Evolutionary conservation across 2,113 vertebrate genomes (phyloP), one percentile per base, ranked within the genome.

Genomic region (Plecturocebus donacophilus): DNA sequence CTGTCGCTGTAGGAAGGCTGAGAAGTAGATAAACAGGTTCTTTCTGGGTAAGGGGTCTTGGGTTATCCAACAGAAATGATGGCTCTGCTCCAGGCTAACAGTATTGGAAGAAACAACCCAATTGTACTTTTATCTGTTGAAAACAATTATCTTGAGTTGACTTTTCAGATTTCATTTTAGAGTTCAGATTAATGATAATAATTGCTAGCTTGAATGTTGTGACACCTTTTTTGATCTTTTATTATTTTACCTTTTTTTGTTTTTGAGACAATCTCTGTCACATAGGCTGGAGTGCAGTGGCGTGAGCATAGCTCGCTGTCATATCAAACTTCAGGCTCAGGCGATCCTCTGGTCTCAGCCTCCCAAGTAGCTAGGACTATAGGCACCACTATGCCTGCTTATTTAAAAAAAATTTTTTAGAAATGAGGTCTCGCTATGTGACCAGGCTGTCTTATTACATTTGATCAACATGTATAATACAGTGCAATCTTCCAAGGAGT

Each of bases 101-200:
- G 7, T 27, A 71, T 20, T 3, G 42, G 79, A 54, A 81, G 71
- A 30, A 87, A 79, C 27, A 76, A 64, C 14, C 11, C 21, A 16
- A 12, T 25, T 40, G 42, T 42, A 68, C n/a, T 71, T 70, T 75
- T 80, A 16, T 23, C 20, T 38, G 12, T 19, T 35, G 49, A 81
- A 85, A 90, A 64, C 17, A 54, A 40, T 45, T 2, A 12, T 56
- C 58, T 75, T 61, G 42, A 54, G 40, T n/a, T 79, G 75, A 84
- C 64, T 76, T 95, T 88, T 75, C 47, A 61, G 93, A 84, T 40
- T 89, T 64, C 25, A 16, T 56, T 77, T 68, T 94, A 73, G 76
- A 38, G 90, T 77, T 54, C 25, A 71, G 35, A 40, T 85, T 49
- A 77, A 95, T 8, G 4, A 38, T 32, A 7, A 4, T 83, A 79